Percentiles rank a stretch among this genome's conserved stretches.
phyloP scores from a whole-genome alignment of 2,113 vertebrate genomes.

The Macheiramphus alcinus region DNA sequence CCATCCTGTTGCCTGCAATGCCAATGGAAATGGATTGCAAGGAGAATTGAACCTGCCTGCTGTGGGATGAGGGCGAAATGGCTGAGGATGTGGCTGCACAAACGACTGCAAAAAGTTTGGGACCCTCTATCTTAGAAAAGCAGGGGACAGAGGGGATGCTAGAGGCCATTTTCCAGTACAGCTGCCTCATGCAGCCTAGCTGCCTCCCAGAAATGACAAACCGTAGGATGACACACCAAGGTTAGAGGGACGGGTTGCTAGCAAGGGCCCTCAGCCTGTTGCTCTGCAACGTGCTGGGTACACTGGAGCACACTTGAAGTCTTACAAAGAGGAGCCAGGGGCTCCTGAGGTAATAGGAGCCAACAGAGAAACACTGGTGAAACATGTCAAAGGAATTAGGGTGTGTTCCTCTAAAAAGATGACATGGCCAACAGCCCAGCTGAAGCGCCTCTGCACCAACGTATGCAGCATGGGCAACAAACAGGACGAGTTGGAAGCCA shows the following conservation, averaged over 20 bases:
- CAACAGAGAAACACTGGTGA: background rate
- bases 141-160: background rate
- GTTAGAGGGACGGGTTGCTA: background rate
- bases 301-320: background rate
- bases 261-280: background rate
- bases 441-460: background rate
- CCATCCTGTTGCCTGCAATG: background rate
- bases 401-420: background rate
- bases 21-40: background rate
- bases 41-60: background rate
- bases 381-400: background rate
- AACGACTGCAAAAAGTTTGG: rapidly evolving
- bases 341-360: background rate
- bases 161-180: background rate
- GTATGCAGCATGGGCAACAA: no score
- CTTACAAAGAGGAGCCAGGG: background rate
- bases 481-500: background rate
- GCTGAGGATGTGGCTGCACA: background rate
- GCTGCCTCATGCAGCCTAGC: background rate
- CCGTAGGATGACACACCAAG: rapidly evolving
- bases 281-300: background rate
- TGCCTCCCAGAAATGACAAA: background rate
- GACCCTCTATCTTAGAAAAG: background rate
- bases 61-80: background rate
- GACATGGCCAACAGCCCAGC: background rate